Conservation (phyloP, 2,113 vertebrate genomes). For the Myotis yumanensis region DNA sequence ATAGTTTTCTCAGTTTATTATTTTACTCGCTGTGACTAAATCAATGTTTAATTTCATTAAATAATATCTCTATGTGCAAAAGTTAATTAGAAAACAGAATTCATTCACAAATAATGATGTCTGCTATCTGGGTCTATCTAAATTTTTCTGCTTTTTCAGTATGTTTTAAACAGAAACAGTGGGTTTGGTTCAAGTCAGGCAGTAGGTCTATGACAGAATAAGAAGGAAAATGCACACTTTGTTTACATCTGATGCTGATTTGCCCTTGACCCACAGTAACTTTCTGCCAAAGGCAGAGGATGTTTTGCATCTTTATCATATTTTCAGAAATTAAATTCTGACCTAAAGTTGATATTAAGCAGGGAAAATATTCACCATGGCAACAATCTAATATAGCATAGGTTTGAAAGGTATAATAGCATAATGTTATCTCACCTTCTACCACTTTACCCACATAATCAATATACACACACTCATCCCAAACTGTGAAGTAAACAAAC, state of each 20-base stretch:
- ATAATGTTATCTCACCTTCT: not conserved
- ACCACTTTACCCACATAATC: not conserved
- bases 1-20: conserved; percentile 34
- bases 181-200: not conserved
- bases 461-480: conserved; percentile 4
- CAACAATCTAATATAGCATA: not conserved
- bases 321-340: not conserved
- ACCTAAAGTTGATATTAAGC: conserved; percentile 4
- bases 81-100: conserved; percentile 10
- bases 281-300: conserved; percentile 27
- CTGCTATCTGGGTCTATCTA: not conserved
- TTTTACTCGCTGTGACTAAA: not conserved
- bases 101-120: not conserved
- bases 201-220: not conserved
- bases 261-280: not conserved
- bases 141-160: not conserved
- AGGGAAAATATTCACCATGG: not conserved
- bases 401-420: not conserved
- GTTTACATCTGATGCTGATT: not conserved
- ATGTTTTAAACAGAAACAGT: not conserved
- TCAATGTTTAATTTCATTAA: conserved; percentile 35
- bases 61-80: not conserved
- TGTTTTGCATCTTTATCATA: not conserved
- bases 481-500: not conserved
- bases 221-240: not conserved